Base-by-base conservation (phyloP, 2,797 vertebrate species). In the Fundulus diaphanus region DNA sequence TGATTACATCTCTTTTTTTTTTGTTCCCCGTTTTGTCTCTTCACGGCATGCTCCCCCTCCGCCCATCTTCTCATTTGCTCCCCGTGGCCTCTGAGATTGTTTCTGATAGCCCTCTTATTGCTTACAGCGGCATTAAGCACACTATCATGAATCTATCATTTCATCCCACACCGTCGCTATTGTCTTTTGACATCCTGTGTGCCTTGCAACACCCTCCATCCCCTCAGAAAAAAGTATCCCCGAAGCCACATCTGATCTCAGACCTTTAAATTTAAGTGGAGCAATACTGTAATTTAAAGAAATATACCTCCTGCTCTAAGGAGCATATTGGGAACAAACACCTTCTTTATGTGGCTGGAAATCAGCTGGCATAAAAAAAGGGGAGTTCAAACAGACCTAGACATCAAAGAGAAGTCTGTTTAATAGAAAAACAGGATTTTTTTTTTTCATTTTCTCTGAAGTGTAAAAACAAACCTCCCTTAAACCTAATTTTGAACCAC, bases 111-210 rank as follows among this genome's bases (percentile, higher is more conserved):
- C 81, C 82, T 83, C 70, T 87, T 87, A 85, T 79, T 87, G 90
- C 86, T 91, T 86, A 91, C 87, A 85, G 82, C 77, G 2, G 79
- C 90, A 88, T 87, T 92, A 93, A 82, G 85, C 88, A 68, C 90
- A 82, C 70, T 79, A 82, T 90, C 87, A 89, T 77, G 80, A 88
- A 90, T 92, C 85, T 82, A 84, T 94, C 56, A 90, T 88, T 88
- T 86, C 83, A 82, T 89, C 87, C 85, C 66, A 71, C 83, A 82
- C 81, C 72, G 29, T 70, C 66, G 70, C 70, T 74, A 61, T 74
- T 68, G 71, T 91, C 84, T 76, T 27, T 70, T 78, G 80, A 88
- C 85, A 89, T 92, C 85, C 82, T 88, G 79, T 71, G 54, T 70
- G 66, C 76, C 78, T 78, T 37, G 80, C 80, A 85, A 76, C 76